Conservation (phyloP, 2,888 invertebrate genomes). For the Electrophaes corylata region DNA sequence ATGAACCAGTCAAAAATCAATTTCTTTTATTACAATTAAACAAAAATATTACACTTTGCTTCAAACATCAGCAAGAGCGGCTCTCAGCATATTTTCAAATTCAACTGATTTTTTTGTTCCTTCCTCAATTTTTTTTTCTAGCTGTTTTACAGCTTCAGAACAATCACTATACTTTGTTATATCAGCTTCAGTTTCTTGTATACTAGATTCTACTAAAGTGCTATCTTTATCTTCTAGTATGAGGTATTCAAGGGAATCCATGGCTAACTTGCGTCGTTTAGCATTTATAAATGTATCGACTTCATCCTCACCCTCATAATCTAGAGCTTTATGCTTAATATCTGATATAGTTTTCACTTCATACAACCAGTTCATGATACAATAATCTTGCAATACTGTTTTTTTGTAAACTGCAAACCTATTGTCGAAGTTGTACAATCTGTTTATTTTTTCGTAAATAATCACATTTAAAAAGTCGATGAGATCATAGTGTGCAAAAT, state of each 20-base stretch:
- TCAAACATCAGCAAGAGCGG: slow-evolving; percentile 67
- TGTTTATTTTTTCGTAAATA: slow-evolving; percentile 80
- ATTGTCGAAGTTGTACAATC: slow-evolving; percentile 71
- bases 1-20: slow-evolving; percentile 29
- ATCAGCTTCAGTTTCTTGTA: slow-evolving; percentile 60
- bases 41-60: slow-evolving; percentile 37
- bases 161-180: slow-evolving; percentile 65
- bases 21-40: slow-evolving; percentile 43
- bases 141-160: slow-evolving; percentile 66
- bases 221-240: slow-evolving; percentile 71
- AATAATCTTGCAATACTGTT: slow-evolving; percentile 78
- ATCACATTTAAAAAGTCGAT: slow-evolving; percentile 82
- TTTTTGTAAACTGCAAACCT: slow-evolving; percentile 84
- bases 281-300: slow-evolving; percentile 65
- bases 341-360: slow-evolving; percentile 57
- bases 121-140: slow-evolving; percentile 76
- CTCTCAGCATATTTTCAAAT: slow-evolving; percentile 75
- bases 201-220: slow-evolving; percentile 66
- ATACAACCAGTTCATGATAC: slow-evolving; percentile 85
- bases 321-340: slow-evolving; percentile 68
- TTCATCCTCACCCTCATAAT: slow-evolving; percentile 71
- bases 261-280: slow-evolving; percentile 73
- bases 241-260: slow-evolving; percentile 67
- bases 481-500: slow-evolving; percentile 77
- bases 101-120: slow-evolving; percentile 73